phyloP scores from a whole-genome alignment of 2,797 vertebrate genomes.

The Acanthurus lineatus region DNA sequence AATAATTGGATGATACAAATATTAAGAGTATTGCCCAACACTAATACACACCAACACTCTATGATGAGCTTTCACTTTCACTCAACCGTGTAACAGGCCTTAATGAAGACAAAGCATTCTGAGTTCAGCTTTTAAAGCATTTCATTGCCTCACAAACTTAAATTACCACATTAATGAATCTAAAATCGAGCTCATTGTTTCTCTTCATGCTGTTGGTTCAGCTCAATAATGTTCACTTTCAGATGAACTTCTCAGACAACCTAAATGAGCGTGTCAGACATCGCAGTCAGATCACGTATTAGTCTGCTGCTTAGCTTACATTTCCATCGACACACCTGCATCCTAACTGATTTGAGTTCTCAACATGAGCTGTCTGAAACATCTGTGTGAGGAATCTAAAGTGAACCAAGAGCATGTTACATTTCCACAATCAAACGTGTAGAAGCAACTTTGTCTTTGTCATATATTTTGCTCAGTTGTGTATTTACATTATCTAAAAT shows the following conservation, averaged over 20 bases:
- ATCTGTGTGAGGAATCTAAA: not conserved
- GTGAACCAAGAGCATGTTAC: not conserved
- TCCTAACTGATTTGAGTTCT: not conserved
- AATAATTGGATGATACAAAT: too few relatives aligned
- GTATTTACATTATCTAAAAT: too few relatives aligned
- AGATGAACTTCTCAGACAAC: not conserved
- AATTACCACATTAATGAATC: conserved; percentile 13
- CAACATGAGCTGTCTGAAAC: conserved; percentile 9
- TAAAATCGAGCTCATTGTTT: conserved; percentile 23
- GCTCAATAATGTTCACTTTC: conserved; percentile 17
- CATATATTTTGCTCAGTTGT: too few relatives aligned
- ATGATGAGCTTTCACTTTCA: conserved; percentile 20
- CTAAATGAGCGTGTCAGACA: not conserved
- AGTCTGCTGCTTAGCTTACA: not conserved
- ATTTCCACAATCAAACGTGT: too few relatives aligned
- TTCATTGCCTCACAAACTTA: not conserved
- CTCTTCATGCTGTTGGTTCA: not conserved
- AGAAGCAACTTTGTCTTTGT: too few relatives aligned
- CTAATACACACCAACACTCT: not conserved
- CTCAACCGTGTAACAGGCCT: not conserved
- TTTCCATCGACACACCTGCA: conserved; percentile 1
- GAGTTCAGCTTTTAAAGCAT: not conserved
- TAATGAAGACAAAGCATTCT: conserved; percentile 26
- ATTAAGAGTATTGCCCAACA: too few relatives aligned
- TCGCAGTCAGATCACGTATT: conserved; percentile 7